These are phyloP conservation scores for Brenthis daphne DNA, from an alignment of 2,888 invertebrate genomes.

Conservation along the genomic window DNA sequence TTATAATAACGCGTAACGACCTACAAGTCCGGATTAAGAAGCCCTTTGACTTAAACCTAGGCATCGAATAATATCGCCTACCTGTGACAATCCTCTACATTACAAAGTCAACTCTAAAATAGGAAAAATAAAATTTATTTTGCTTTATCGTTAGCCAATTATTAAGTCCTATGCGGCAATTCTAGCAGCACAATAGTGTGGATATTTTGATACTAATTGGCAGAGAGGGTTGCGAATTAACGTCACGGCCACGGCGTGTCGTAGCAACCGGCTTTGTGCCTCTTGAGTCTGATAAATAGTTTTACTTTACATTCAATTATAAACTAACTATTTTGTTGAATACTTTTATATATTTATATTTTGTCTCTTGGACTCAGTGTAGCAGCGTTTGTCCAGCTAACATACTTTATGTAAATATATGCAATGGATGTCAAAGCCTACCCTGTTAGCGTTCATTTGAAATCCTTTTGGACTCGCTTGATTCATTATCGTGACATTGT, in stretches of 20 bases:
- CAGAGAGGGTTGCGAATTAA: slow-evolving; percentile 82
- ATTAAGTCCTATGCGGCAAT: slow-evolving; percentile 70
- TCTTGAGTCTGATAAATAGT: slow-evolving; percentile 53
- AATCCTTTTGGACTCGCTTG: slow-evolving; percentile 50
- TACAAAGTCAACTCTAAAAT: slow-evolving; percentile 46
- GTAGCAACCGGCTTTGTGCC: slow-evolving; percentile 66
- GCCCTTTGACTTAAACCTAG: slow-evolving; percentile 80
- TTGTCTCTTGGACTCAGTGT: slow-evolving; percentile 3
- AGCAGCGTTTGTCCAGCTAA: background rate
- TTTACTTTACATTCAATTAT: slow-evolving; percentile 53
- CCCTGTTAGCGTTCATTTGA: slow-evolving; percentile 48
- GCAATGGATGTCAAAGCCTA: slow-evolving; percentile 44
- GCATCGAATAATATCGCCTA: slow-evolving; percentile 64
- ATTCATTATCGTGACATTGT: slow-evolving; percentile 46
- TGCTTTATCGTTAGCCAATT: slow-evolving; percentile 44
- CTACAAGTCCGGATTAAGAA: slow-evolving; percentile 83
- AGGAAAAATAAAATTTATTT: slow-evolving; percentile 46
- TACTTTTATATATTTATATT: slow-evolving; percentile 21
- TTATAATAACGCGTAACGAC: slow-evolving; percentile 83
- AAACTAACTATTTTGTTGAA: slow-evolving; percentile 32
- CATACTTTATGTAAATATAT: slow-evolving; percentile 36
- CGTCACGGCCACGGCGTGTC: slow-evolving; percentile 71
- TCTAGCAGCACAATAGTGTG: slow-evolving; percentile 76
- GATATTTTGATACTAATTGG: slow-evolving; percentile 82
- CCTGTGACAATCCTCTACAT: slow-evolving; percentile 45